Evolutionary conservation across 2,113 vertebrate genomes (phyloP).

Genomic region (Sceloporus undulatus): DNA sequence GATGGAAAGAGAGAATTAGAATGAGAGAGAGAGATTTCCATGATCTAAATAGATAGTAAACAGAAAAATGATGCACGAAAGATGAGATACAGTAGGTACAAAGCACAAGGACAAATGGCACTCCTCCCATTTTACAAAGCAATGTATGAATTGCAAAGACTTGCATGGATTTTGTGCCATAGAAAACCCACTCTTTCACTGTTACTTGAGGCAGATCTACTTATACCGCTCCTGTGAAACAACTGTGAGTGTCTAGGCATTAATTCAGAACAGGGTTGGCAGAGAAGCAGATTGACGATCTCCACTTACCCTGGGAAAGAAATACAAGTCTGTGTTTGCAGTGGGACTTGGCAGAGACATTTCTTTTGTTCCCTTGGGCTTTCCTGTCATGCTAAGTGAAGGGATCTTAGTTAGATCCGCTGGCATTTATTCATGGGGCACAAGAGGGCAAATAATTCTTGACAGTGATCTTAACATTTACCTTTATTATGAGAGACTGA

Average conservation of each 20-base stretch:
- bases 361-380: conserved; percentile 20
- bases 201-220: conserved; percentile 11
- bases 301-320: conserved; percentile 13
- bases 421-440: conserved; percentile 22
- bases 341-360: neutral
- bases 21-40: neutral
- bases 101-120: conserved; percentile 3
- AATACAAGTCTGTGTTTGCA: neutral
- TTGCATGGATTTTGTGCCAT: conserved; percentile 1
- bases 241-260: neutral
- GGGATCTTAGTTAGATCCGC: conserved; percentile 3
- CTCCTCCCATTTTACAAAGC: neutral
- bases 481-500: neutral
- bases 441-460: conserved; percentile 17
- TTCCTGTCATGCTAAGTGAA: conserved; percentile 35
- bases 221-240: neutral
- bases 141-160: neutral
- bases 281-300: neutral
- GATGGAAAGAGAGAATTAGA: neutral
- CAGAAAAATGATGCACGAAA: neutral
- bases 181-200: neutral
- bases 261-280: conserved; percentile 9
- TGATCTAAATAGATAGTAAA: too few species aligned
- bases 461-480: neutral
- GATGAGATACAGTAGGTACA: neutral